Base-by-base conservation (phyloP, 2,888 invertebrate genomes). In the Aleiodes alternator region DNA sequence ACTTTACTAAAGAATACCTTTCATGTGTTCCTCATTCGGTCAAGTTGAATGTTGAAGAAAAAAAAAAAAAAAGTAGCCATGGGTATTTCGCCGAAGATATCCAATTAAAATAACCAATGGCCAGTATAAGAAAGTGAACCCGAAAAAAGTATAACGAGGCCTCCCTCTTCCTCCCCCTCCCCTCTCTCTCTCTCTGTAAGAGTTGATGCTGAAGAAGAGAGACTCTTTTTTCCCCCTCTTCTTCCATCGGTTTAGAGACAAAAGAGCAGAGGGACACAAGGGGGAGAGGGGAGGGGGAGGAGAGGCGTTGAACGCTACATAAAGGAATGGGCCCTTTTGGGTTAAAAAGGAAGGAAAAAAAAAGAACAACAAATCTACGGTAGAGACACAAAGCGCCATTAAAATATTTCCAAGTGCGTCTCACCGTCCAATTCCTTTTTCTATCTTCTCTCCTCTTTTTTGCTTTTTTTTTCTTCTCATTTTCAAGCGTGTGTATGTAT, bases 31-130 rank as follows among this genome's bases (percentile, higher is more conserved):
- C 48, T 64, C 64, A 64, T 64, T 64, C 16, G 64, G 43, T 64
- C 16, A 34, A 23, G 9, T 43, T 43, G 70, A 57, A 38, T 70
- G 70, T 50, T n/a, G 31, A 66, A 56, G 23, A 76, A 79, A 80
- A 34, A 48, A 66, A 56, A 56, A 76, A 79, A 80, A 34, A 3
- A 34, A 34, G 5, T 0, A 34, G 34, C 80, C 80, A 75, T 85
- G 84, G 84, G 85, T 86, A 84, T 85, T 87, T 87, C 86, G 87
- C 81, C 87, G 87, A 87, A 88, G 88, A 88, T 68, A 68, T 88
- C 89, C 89, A 89, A 89, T 89, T 89, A 89, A 89, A 89, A 87
- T 89, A 88, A 87, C 88, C 86, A 85, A 85, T 84, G 86, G 86
- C 84, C 84, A 83, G 82, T 78, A 82, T 81, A 82, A 73, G 74